Percentiles rank a stretch among this genome's conserved stretches.
phyloP scores from a whole-genome alignment of 2,113 vertebrate genomes.

The Daboia siamensis region DNA sequence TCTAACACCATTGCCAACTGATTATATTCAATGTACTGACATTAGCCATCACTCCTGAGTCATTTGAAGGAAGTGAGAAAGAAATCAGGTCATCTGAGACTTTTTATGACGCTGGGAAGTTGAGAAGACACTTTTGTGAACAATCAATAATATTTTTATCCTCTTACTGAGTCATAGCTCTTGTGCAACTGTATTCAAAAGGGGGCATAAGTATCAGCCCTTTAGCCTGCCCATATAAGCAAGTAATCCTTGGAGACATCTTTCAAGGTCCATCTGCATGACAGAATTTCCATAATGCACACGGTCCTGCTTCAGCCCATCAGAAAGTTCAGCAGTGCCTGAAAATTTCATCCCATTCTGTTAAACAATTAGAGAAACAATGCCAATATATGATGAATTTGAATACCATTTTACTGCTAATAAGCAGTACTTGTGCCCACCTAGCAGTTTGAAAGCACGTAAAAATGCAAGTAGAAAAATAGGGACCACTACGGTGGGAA shows the following conservation, averaged over 20 bases:
- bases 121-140: not conserved
- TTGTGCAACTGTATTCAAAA: not conserved
- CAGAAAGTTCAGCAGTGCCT: not conserved
- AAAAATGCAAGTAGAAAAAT: no score
- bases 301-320: not conserved
- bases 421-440: no score
- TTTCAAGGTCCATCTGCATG: not conserved
- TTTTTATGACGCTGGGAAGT: not conserved
- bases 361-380: not conserved
- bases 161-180: not conserved
- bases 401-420: no score
- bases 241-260: not conserved
- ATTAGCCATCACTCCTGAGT: constrained; percentile 14
- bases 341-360: not conserved
- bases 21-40: constrained; percentile 17
- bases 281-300: not conserved
- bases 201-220: not conserved
- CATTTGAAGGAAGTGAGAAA: constrained; percentile 3
- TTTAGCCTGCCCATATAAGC: not conserved
- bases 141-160: constrained; percentile 22
- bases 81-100: constrained; percentile 5
- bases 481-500: no score
- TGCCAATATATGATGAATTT: no score
- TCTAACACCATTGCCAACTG: not conserved
- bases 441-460: no score